These are phyloP conservation scores for Germaria angustata DNA, from an alignment of 2,888 invertebrate genomes.

Conservation along the genomic window DNA sequence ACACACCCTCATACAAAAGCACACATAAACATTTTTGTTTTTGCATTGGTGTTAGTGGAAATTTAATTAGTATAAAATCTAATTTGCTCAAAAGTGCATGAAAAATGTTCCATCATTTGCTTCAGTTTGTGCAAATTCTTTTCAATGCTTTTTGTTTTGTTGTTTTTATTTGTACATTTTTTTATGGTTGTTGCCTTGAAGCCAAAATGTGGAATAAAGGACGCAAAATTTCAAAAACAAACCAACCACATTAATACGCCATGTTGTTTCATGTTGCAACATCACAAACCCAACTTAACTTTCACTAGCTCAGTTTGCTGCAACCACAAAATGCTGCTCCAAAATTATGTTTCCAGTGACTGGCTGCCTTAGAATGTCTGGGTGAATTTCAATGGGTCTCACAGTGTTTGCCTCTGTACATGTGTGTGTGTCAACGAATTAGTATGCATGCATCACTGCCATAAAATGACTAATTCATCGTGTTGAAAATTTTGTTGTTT, in stretches of 20 bases:
- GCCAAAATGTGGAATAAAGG: background rate
- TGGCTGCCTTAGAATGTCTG: slow-evolving; percentile 40
- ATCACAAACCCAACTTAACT: slow-evolving; percentile 28
- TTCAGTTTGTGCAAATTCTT: slow-evolving; percentile 47
- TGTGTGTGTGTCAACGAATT: slow-evolving; percentile 63
- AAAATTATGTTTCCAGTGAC: slow-evolving; percentile 55
- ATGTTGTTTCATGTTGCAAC: slow-evolving; percentile 59
- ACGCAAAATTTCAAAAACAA: background rate
- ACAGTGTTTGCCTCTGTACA: background rate
- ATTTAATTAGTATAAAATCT: slow-evolving; percentile 80
- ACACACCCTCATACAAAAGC: slow-evolving; percentile 3
- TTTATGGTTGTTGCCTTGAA: slow-evolving; percentile 29
- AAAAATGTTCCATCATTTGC: slow-evolving; percentile 72
- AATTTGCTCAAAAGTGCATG: slow-evolving; percentile 80
- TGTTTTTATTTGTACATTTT: slow-evolving; percentile 10
- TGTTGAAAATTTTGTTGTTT: slow-evolving; percentile 45
- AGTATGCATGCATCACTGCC: slow-evolving; percentile 75
- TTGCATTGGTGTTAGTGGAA: slow-evolving; percentile 75
- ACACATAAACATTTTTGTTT: slow-evolving; percentile 34
- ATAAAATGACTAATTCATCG: slow-evolving; percentile 77
- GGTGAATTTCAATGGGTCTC: slow-evolving; percentile 7
- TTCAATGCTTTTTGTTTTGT: background rate
- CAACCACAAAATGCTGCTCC: slow-evolving; percentile 9
- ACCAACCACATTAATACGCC: slow-evolving; percentile 58
- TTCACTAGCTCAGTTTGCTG: slow-evolving; percentile 41